Conservation (phyloP, 2,113 vertebrate genomes). For the Rhipidura dahli region DNA sequence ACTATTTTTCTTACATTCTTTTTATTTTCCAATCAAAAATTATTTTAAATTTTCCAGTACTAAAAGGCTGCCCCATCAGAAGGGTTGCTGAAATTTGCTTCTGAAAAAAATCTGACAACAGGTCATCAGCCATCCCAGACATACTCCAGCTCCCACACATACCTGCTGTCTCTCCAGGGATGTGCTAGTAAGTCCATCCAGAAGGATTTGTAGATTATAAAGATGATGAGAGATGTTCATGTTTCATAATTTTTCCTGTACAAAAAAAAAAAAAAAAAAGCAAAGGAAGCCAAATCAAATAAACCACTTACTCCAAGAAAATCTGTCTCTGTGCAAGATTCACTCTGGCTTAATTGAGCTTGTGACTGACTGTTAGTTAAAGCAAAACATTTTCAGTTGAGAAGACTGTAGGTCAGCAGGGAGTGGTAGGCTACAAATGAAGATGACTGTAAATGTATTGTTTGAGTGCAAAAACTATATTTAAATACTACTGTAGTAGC, state of each 20-base stretch:
- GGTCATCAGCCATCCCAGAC: not conserved
- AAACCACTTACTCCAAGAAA: not conserved
- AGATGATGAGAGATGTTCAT: not conserved
- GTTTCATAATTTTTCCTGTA: not conserved
- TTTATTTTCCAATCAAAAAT: not conserved
- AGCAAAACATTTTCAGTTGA: not conserved
- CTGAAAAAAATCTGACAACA: not conserved
- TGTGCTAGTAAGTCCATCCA: not conserved
- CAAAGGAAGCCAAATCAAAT: not conserved
- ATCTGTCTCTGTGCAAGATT: not conserved
- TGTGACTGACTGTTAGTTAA: not conserved
- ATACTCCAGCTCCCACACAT: not conserved
- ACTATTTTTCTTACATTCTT: not conserved
- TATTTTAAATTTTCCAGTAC: not conserved
- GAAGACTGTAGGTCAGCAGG: not conserved
- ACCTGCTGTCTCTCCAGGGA: not conserved
- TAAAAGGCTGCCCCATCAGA: not conserved
- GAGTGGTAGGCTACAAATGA: not conserved
- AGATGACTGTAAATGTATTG: not conserved
- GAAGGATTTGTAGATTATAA: not conserved
- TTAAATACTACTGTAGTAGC: not conserved
- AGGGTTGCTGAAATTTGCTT: not conserved
- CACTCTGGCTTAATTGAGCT: not conserved
- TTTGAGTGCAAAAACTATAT: not conserved
- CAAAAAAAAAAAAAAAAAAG: not conserved